Evolutionary conservation across 1,140 invertebrate genomes (phyloP), one percentile per base, ranked within the genome.

Genomic region (Muscidifurax raptorellus): DNA sequence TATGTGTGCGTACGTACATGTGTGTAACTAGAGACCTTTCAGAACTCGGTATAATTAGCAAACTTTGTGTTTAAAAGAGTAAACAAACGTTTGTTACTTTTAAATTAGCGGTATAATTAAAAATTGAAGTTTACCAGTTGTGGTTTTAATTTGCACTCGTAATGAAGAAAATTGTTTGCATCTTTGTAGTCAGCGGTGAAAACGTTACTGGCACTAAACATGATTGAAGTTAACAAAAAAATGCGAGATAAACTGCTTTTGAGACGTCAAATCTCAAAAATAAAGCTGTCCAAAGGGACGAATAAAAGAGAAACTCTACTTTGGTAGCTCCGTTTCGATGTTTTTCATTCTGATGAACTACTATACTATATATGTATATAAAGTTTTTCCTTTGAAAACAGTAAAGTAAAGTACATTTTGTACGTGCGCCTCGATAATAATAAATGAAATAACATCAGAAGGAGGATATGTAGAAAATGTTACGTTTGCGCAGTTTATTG

Each of bases 61-160:
- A 77, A 77, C 75, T 77, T 77, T 59, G 75, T 77, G 27, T 77
- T 75, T 32, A 44, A 75, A 40, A 40, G 36, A 10, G 36, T 40
- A 40, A 40, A 40, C 36, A 9, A 18, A 72, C 5, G 22, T 72
- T 27, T 30, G 69, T n/a, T 22, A 18, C 6, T 72, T 40, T 40
- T 9, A 40, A 40, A 9, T 40, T 40, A 40, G 36, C 36, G 36
- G 36, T 9, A 1, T 40, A 40, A 40, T 12, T 40, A 10, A 40
- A 40, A 40, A 47, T 47, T 47, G 44, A 47, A 47, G 44, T 47
- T 18, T 10, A 2, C 13, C 1, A 47, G 1, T 47, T 12, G n/a
- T n/a, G n/a, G n/a, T n/a, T n/a, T n/a, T n/a, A n/a, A n/a, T n/a
- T n/a, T n/a, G n/a, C n/a, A n/a, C n/a, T n/a, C n/a, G 36, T 40